These are phyloP conservation scores for Hetaerina americana DNA, from an alignment of 1,140 invertebrate genomes.

Conservation along the genomic window DNA sequence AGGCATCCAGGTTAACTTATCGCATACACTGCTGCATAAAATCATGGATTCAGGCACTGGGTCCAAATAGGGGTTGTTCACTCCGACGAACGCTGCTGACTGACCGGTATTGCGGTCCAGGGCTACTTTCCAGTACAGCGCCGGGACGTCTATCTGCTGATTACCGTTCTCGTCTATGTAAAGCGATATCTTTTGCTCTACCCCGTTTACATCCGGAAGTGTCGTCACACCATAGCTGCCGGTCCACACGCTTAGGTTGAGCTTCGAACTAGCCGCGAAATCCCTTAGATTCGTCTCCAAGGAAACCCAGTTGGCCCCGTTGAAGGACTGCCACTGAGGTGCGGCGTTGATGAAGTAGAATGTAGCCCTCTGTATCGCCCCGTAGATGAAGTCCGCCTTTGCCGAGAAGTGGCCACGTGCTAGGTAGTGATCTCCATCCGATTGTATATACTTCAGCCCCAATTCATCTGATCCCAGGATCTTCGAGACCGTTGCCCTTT, in stretches of 20 bases:
- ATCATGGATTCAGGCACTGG: neutral
- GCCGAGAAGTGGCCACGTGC: slow-evolving; percentile 38
- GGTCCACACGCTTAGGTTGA: too few relatives aligned
- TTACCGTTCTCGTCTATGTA: slow-evolving; percentile 30
- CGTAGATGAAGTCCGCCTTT: slow-evolving; percentile 36
- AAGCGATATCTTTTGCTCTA: too few relatives aligned
- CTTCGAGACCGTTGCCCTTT: slow-evolving; percentile 20
- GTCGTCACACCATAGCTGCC: too few relatives aligned
- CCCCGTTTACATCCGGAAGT: too few relatives aligned
- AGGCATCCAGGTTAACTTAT: slow-evolving; percentile 34
- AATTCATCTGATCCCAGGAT: neutral
- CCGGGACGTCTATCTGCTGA: slow-evolving; percentile 35
- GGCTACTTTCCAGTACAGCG: slow-evolving; percentile 46
- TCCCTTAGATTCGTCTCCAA: too few relatives aligned
- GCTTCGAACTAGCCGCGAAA: too few relatives aligned
- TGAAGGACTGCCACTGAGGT: slow-evolving; percentile 40
- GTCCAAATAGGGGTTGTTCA: slow-evolving; percentile 46
- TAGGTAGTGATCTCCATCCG: slow-evolving; percentile 19
- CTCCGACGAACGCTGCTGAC: slow-evolving; percentile 43
- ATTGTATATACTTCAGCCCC: neutral
- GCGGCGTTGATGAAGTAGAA: slow-evolving; percentile 38
- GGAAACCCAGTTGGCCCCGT: slow-evolving; percentile 36
- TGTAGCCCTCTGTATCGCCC: slow-evolving; percentile 31
- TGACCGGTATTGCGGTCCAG: slow-evolving; percentile 34
- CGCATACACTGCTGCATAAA: slow-evolving; percentile 30